These are phyloP conservation scores for Bubo blakistoni DNA, from an alignment of 2,113 vertebrate genomes.

Conservation along the genomic window DNA sequence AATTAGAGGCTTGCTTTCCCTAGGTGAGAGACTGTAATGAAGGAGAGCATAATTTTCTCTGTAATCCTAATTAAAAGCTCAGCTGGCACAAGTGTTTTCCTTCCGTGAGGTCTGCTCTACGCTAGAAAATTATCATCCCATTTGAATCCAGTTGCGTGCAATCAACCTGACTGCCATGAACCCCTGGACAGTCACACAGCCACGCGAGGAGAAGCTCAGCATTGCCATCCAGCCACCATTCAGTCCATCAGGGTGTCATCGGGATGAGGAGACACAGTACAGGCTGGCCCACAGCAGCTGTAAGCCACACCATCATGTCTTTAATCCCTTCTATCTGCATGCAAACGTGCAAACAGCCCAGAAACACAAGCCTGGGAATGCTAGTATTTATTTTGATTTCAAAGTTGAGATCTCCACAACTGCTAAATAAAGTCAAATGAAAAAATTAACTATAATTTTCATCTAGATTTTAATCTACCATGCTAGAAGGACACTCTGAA, in stretches of 20 bases:
- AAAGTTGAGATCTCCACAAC: background rate
- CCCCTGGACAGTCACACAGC: background rate
- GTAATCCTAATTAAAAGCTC: conserved; percentile 35
- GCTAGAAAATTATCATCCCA: background rate
- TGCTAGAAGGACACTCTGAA: background rate
- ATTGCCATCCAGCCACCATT: background rate
- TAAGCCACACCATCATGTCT: background rate
- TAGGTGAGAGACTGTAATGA: background rate
- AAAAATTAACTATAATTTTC: background rate
- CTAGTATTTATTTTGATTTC: background rate
- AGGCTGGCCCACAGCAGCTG: background rate
- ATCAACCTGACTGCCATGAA: background rate
- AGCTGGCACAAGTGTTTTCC: conserved; percentile 1
- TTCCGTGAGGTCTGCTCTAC: background rate
- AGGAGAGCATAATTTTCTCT: background rate
- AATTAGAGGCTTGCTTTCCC: background rate
- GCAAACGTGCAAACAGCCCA: background rate
- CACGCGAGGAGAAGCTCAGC: background rate
- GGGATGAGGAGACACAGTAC: background rate
- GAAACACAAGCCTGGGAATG: background rate
- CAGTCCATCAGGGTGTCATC: accelerated
- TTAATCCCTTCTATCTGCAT: background rate
- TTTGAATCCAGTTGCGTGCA: background rate
- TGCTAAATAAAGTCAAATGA: background rate
- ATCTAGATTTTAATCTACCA: background rate